Conservation (phyloP, 2,888 invertebrate genomes). For the Pinctada fucata region DNA sequence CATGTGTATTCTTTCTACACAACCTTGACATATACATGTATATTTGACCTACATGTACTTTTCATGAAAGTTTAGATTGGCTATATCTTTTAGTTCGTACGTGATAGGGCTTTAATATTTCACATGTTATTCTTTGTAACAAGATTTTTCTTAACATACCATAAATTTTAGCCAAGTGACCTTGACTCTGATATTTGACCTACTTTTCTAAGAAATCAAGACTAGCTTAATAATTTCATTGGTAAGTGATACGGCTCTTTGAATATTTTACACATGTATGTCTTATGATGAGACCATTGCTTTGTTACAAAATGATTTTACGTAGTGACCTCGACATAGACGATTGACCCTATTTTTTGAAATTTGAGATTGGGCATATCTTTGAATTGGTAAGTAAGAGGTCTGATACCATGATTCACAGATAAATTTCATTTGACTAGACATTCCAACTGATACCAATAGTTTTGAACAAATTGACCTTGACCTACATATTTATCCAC, state of each 20-base stretch:
- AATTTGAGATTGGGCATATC: not conserved
- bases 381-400: not conserved
- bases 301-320: not conserved
- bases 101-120: no score
- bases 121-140: no score
- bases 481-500: no score
- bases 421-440: no score
- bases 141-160: not conserved
- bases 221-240: not conserved
- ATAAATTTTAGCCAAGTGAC: not conserved
- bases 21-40: no score
- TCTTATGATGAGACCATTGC: not conserved
- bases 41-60: no score
- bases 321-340: not conserved
- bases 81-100: no score
- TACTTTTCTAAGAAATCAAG: not conserved
- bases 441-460: no score
- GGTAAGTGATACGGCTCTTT: not conserved
- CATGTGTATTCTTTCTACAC: no score
- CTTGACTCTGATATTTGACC: not conserved
- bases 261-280: not conserved
- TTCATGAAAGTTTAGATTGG: no score
- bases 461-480: no score
- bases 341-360: not conserved
- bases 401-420: no score